These are phyloP conservation scores for Lanius collurio DNA, from an alignment of 2,113 vertebrate genomes.

Conservation along the genomic window DNA sequence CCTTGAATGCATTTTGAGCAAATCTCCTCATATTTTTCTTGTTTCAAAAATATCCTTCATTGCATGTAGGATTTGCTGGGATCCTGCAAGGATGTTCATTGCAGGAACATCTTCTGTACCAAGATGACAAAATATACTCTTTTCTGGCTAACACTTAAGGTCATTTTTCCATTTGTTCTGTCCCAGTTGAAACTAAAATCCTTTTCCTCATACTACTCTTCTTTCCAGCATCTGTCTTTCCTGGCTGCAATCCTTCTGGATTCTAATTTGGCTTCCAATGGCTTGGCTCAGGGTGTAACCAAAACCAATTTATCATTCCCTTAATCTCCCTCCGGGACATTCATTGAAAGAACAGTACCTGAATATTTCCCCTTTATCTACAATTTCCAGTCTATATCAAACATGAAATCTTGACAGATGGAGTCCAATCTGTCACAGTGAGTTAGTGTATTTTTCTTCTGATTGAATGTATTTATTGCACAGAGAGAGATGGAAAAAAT, in stretches of 20 bases:
- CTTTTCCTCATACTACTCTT: background rate
- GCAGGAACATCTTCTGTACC: background rate
- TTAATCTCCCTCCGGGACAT: constrained; percentile 17
- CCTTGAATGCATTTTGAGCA: background rate
- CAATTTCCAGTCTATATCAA: constrained; percentile 55
- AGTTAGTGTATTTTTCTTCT: constrained; percentile 24
- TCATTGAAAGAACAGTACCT: constrained; percentile 49
- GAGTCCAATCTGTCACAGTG: constrained; percentile 56
- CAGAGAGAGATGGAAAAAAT: background rate
- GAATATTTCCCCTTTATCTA: constrained; percentile 55
- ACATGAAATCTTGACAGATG: constrained; percentile 67
- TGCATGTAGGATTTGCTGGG: background rate
- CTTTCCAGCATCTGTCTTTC: constrained; percentile 43
- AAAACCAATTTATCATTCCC: constrained; percentile 55
- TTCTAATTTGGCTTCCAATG: constrained; percentile 50
- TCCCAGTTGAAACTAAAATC: constrained; percentile 41
- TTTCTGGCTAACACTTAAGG: constrained; percentile 15
- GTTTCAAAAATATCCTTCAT: background rate
- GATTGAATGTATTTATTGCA: constrained; percentile 22
- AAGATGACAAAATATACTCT: background rate
- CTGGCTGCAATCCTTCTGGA: constrained; percentile 46
- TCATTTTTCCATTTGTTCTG: constrained; percentile 43
- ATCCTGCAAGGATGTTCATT: background rate
- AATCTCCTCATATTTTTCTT: background rate
- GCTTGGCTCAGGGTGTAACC: constrained; percentile 47